phyloP scores from a whole-genome alignment of 2,797 vertebrate species.

The Acrocephalus scirpaceus region DNA sequence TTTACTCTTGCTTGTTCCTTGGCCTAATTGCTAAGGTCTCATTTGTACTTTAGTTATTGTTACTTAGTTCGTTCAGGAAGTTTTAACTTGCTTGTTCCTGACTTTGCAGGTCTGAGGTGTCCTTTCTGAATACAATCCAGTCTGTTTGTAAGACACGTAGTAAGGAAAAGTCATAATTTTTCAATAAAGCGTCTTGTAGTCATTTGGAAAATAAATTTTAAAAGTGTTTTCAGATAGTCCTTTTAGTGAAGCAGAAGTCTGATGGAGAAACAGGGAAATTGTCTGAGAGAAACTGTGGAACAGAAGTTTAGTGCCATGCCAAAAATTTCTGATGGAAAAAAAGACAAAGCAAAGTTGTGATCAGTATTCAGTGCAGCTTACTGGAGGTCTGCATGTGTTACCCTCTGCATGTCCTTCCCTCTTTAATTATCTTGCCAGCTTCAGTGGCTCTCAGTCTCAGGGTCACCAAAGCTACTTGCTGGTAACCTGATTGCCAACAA shows the following conservation, averaged over 20 bases:
- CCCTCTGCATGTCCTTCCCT: not conserved
- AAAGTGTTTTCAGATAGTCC: not conserved
- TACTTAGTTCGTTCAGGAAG: not conserved
- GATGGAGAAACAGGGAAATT: not conserved
- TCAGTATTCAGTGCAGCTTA: not conserved
- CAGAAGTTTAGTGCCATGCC: not conserved
- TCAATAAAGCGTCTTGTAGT: not conserved
- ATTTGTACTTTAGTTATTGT: not conserved
- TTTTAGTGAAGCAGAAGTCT: not conserved
- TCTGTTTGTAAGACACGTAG: not conserved
- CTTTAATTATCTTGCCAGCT: constrained; percentile 6
- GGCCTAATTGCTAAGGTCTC: not conserved
- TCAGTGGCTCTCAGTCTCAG: not conserved
- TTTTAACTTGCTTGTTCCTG: not conserved
- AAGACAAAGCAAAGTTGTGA: not conserved
- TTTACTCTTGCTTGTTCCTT: not conserved
- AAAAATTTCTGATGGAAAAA: not conserved
- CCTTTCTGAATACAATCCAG: not conserved
- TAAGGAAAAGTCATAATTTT: not conserved
- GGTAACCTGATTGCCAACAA: not conserved
- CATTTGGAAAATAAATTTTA: not conserved
- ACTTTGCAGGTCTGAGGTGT: not conserved
- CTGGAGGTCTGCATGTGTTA: not conserved
- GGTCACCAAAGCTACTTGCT: constrained; percentile 17
- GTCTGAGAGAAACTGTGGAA: not conserved